Evolutionary conservation across 2,113 vertebrate genomes (phyloP).

Genomic region (Rhegmatorhina hoffmannsi): DNA sequence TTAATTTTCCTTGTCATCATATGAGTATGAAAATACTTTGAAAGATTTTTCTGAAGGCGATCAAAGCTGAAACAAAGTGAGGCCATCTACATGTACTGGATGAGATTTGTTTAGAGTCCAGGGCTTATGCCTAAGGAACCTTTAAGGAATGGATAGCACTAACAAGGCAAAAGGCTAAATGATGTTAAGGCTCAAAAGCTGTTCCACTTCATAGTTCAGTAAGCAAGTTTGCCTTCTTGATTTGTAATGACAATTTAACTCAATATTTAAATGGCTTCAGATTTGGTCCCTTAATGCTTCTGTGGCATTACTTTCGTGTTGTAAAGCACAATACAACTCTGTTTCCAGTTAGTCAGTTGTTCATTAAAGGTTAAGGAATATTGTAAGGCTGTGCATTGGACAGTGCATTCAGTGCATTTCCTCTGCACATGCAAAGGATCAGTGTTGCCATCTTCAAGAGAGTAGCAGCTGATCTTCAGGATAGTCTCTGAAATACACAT

Average conservation of each 20-base stretch:
- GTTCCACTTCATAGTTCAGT: neutral
- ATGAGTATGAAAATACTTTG: neutral
- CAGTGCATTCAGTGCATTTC: neutral
- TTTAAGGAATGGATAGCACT: neutral
- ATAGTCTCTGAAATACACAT: constrained; percentile 10
- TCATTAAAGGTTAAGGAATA: neutral
- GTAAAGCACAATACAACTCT: neutral
- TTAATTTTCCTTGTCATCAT: neutral
- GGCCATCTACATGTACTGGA: neutral
- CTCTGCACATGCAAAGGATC: constrained; percentile 5
- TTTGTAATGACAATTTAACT: neutral
- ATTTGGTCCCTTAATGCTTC: neutral
- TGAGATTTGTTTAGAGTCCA: neutral
- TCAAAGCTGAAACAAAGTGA: neutral
- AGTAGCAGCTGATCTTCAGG: constrained; percentile 9
- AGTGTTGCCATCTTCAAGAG: constrained; percentile 7
- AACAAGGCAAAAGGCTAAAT: neutral
- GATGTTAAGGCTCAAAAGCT: neutral
- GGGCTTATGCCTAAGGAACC: neutral
- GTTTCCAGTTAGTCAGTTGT: neutral
- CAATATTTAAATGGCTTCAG: neutral
- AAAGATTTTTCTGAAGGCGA: neutral
- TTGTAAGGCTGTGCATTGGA: neutral
- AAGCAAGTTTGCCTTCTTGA: neutral
- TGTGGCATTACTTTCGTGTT: neutral